phyloP scores from a whole-genome alignment of 1,140 invertebrate genomes.

The Leucophenga varia region DNA sequence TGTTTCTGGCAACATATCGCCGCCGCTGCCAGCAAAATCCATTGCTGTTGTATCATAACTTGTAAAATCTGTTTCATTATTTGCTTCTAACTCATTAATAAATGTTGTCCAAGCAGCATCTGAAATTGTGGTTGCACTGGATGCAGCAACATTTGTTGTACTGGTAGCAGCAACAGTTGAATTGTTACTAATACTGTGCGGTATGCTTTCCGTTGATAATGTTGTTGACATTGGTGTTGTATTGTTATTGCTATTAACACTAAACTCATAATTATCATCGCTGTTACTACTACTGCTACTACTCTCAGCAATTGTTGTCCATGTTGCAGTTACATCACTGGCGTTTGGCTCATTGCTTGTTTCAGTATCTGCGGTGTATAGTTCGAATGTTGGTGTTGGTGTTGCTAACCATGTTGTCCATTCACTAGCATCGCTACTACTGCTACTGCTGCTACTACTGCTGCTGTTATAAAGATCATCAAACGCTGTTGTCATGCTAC shows the following conservation, averaged over 20 bases:
- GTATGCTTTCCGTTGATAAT: too few species aligned
- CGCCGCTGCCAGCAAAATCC: constrained; percentile 25
- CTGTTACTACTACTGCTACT: constrained; percentile 10
- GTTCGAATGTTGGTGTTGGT: background rate
- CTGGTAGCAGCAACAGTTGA: too few species aligned
- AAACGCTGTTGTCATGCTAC: constrained; percentile 18
- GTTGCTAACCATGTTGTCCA: too few species aligned
- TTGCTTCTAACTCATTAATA: constrained; percentile 31
- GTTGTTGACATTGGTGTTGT: constrained; percentile 34
- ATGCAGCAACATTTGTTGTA: constrained; percentile 17
- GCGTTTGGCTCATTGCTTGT: too few species aligned
- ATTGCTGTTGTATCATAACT: constrained; percentile 8
- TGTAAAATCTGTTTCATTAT: constrained; percentile 5
- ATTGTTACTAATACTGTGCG: too few species aligned
- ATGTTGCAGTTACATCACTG: too few species aligned
- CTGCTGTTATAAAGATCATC: constrained; percentile 8
- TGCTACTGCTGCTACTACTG: too few species aligned
- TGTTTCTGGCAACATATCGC: constrained; percentile 24
- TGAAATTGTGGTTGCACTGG: constrained; percentile 28
- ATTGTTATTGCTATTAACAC: too few species aligned
- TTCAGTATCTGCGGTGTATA: too few species aligned
- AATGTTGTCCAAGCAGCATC: constrained; percentile 31
- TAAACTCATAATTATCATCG: too few species aligned
- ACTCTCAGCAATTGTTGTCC: too few species aligned
- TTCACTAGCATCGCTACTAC: too few species aligned